A percentile compares a stretch with the other conserved stretches of the same genome.
phyloP scores from a whole-genome alignment of 2,797 vertebrate genomes.

The Thripadectes ignobilis region DNA sequence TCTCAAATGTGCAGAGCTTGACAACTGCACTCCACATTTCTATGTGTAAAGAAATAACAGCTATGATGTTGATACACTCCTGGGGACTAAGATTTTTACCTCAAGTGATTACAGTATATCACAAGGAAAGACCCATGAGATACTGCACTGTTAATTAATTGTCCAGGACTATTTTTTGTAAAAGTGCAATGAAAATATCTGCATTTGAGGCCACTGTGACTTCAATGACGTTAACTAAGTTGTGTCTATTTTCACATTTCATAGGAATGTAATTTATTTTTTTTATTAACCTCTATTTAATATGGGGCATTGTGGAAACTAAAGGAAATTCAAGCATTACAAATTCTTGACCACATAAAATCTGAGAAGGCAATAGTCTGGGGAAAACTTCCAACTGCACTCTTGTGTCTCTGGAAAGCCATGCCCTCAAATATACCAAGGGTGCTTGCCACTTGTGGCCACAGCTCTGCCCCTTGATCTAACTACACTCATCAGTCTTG shows the following conservation, averaged over 20 bases:
- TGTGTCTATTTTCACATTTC: neutral
- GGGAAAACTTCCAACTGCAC: neutral
- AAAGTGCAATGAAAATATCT: neutral
- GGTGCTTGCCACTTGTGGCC: neutral
- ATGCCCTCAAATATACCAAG: neutral
- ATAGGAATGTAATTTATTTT: neutral
- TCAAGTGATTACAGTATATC: neutral
- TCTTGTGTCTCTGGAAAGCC: neutral
- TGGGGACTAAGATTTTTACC: neutral
- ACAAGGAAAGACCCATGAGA: conserved; percentile 21
- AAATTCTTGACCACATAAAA: neutral
- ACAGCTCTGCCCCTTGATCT: neutral
- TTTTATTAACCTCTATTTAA: neutral
- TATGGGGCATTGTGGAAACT: neutral
- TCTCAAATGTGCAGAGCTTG: conserved; percentile 1
- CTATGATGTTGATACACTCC: neutral
- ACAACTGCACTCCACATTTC: neutral
- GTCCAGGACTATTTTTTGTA: neutral
- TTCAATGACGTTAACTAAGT: neutral
- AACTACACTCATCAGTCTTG: neutral
- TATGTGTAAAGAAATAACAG: neutral
- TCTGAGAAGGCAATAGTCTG: neutral
- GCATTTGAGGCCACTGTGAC: neutral
- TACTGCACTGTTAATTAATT: conserved; percentile 26
- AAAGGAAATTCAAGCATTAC: neutral